Percentiles rank a stretch among this genome's conserved stretches.
Conservation (phyloP, 2,888 invertebrate genomes). For the Yponomeuta cagnagella region DNA sequence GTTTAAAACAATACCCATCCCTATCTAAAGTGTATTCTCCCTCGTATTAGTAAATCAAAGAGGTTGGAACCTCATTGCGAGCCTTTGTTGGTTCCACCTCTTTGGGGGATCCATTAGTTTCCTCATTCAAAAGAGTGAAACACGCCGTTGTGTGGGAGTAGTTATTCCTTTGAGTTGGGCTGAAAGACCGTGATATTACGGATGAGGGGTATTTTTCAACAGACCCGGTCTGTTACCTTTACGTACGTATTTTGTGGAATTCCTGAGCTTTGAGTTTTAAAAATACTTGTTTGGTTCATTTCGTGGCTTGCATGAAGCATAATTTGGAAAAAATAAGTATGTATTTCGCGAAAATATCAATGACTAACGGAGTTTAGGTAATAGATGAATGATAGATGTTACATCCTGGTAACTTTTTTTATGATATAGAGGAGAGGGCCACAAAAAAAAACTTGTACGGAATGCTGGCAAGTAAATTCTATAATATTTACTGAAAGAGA, state of each 20-base stretch:
- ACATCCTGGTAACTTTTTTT: too few species aligned
- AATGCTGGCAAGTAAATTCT: too few species aligned
- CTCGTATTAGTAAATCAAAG: not conserved
- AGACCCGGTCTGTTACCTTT: not conserved
- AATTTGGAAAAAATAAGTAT: too few species aligned
- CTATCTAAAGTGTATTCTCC: not conserved
- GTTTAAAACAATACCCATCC: too few species aligned
- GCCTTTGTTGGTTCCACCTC: not conserved
- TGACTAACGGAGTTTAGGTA: too few species aligned
- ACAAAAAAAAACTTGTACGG: too few species aligned
- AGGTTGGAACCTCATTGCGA: not conserved
- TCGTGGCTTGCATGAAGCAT: too few species aligned
- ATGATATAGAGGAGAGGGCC: too few species aligned
- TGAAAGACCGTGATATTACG: not conserved
- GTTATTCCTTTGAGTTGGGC: not conserved
- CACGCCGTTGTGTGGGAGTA: constrained; percentile 2
- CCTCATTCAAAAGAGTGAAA: not conserved
- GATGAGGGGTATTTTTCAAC: not conserved
- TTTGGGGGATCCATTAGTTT: not conserved
- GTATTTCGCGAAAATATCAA: too few species aligned
- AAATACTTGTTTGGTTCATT: not conserved
- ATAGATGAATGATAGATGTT: too few species aligned
- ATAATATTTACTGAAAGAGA: too few species aligned
- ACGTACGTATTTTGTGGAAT: not conserved
- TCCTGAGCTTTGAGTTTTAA: not conserved